Conservation (phyloP, 2,888 invertebrate genomes). For the Scelioninae gen. 1 region DNA sequence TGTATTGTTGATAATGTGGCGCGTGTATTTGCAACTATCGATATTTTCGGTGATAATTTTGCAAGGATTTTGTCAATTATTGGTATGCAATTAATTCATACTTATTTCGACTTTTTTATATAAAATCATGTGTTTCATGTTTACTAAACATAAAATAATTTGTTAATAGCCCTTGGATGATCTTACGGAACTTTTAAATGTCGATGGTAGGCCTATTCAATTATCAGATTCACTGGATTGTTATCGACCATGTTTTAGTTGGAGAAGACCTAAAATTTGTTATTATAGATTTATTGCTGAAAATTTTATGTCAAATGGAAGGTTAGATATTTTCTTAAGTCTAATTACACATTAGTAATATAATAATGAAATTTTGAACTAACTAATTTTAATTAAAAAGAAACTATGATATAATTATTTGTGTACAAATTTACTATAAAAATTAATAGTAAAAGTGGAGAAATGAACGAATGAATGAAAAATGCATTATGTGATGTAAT, state of each 20-base stretch:
- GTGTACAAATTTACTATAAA: too few relatives aligned
- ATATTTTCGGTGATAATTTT: background rate
- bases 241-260: constrained; percentile 77
- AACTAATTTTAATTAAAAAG: too few relatives aligned
- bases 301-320: constrained; percentile 66
- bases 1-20: background rate
- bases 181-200: constrained; percentile 1
- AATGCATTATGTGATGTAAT: too few relatives aligned
- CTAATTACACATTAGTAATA: too few relatives aligned
- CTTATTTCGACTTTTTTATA: too few relatives aligned
- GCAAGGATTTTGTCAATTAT: background rate
- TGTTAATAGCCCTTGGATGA: constrained; percentile 1
- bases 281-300: constrained; percentile 76
- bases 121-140: too few relatives aligned
- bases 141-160: background rate
- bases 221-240: constrained; percentile 73
- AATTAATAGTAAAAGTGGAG: too few relatives aligned
- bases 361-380: background rate
- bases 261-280: constrained; percentile 74
- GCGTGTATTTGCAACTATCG: background rate
- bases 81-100: too few relatives aligned
- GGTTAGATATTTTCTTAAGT: too few relatives aligned
- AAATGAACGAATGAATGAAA: too few relatives aligned
- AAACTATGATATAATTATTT: too few relatives aligned
- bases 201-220: background rate